A percentile compares a stretch with the other conserved stretches of the same genome.
Evolutionary conservation across 2,113 vertebrate species (phyloP).

Genomic region (Dendropsophus ebraccatus): DNA sequence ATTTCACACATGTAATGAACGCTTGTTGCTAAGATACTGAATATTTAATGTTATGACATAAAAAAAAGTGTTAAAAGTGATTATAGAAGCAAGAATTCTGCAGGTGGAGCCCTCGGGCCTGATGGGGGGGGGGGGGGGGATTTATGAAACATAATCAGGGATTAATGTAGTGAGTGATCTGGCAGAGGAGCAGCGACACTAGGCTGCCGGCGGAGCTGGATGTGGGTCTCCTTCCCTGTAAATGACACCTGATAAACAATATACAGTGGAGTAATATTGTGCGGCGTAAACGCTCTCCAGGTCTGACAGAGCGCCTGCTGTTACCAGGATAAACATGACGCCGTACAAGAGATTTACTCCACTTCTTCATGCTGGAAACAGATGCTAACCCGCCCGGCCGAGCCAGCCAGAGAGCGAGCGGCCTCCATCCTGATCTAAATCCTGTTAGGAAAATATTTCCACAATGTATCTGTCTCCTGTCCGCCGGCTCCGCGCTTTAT

Average conservation of each 20-base stretch:
- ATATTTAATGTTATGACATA: too few relatives aligned
- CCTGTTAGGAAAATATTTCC: constrained; percentile 2
- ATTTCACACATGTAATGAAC: too few relatives aligned
- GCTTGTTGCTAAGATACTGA: too few relatives aligned
- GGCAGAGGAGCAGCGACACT: too few relatives aligned
- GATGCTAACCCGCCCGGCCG: constrained; percentile 2
- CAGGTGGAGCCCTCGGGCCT: too few relatives aligned
- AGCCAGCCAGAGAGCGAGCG: too few relatives aligned
- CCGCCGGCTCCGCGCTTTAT: background rate
- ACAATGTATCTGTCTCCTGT: background rate
- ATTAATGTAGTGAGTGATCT: background rate
- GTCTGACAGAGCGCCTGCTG: constrained; percentile 31
- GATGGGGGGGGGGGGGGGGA: background rate
- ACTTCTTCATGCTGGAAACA: background rate
- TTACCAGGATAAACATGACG: constrained; percentile 37
- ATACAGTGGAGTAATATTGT: background rate
- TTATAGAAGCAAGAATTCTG: too few relatives aligned
- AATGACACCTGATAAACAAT: constrained; percentile 43
- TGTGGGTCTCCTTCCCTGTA: background rate
- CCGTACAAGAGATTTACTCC: background rate
- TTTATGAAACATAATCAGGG: background rate
- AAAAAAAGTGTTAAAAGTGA: too few relatives aligned
- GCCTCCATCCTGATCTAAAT: background rate
- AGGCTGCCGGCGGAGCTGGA: background rate
- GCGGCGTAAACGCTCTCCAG: constrained; percentile 25